Base-by-base conservation (phyloP, 2,113 vertebrate genomes). In the Triplophysa tibetana region DNA sequence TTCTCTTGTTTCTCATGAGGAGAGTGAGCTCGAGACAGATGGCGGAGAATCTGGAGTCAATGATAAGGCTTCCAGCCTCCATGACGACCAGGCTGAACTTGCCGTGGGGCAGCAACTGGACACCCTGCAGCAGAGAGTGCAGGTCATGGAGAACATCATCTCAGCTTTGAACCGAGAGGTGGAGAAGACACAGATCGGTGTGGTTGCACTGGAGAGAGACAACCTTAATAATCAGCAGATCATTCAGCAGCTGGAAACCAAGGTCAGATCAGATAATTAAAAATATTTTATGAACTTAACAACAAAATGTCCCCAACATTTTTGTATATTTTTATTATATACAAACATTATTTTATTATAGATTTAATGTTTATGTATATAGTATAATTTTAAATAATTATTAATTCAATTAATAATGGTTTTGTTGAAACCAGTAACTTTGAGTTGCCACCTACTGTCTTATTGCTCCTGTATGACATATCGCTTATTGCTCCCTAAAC, bases 111-210 rank as follows among this genome's bases (percentile, higher is more conserved):
- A 89, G 29, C 87, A 90, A 80, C 83, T 95, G 73, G 89, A 90
- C 0, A 89, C 92, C 68, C 91, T 96, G 19, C 93, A 95, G 48
- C 90, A 88, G 8, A 93, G 94, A 81, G 89, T 95, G 9, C 90
- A 91, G 0, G 93, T 95, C 29, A 94, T 94, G n/a, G 94, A 95
- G 87, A 95, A 95, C 70, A 95, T 96, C 0, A 89, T 94, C 2
- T 87, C 93, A 0, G 95, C 94, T 72, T 93, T 96, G 79, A 95
- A 93, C 65, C 91, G 94, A 67, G 95, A 96, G 88, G 92, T 95
- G 79, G 94, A 94, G 75, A 90, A 89, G 75, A 93, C 92, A 0
- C 86, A 92, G 68, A 24, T 93, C 70, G 91, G 89, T 19, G 85
- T 95, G 73, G 68, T 78, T 0, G 87, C 92, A 56, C 90, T 93